phyloP scores from a whole-genome alignment of 2,797 vertebrate species.

The Capromys pilorides region DNA sequence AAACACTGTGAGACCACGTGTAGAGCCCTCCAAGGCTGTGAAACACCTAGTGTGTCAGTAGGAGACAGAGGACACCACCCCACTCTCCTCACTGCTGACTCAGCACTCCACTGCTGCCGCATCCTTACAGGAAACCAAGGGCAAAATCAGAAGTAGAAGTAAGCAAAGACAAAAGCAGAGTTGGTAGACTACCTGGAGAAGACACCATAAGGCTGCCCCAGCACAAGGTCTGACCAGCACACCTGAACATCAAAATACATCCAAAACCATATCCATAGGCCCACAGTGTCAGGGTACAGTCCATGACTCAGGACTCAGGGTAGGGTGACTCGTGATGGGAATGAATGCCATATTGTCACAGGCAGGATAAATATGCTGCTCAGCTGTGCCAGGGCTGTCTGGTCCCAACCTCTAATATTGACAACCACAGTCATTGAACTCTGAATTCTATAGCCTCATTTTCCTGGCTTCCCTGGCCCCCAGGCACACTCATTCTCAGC shows the following conservation, averaged over 20 bases:
- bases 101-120: background rate
- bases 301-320: background rate
- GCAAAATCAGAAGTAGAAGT: background rate
- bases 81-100: background rate
- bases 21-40: background rate
- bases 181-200: background rate
- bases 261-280: background rate
- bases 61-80: background rate
- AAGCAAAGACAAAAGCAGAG: background rate
- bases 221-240: background rate
- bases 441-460: background rate
- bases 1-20: background rate
- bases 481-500: background rate
- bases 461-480: background rate
- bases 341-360: background rate
- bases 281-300: background rate
- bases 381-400: background rate
- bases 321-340: background rate
- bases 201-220: background rate
- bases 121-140: background rate
- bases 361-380: background rate
- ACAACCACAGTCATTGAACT: background rate
- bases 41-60: background rate
- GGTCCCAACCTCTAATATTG: background rate
- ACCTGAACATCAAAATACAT: background rate